These are phyloP conservation scores for Cygnus atratus DNA, from an alignment of 2,113 vertebrate genomes.

Conservation along the genomic window DNA sequence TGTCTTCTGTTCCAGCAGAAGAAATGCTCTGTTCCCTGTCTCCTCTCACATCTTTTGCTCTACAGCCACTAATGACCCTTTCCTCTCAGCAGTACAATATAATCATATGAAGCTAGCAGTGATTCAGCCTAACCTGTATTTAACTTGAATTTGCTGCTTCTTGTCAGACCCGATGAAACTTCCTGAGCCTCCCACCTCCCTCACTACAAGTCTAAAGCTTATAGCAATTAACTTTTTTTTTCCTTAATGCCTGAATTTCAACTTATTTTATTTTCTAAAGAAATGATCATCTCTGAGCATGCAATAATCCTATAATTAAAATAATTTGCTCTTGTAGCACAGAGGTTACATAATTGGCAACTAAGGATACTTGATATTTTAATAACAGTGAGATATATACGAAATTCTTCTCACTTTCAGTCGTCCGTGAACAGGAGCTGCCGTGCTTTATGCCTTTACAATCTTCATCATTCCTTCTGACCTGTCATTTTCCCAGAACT, in stretches of 20 bases:
- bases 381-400: neutral
- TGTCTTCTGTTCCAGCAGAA: neutral
- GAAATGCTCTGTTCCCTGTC: neutral
- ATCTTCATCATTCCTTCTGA: slow-evolving; percentile 30
- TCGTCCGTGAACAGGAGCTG: slow-evolving; percentile 14
- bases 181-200: neutral
- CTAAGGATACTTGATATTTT: slow-evolving; percentile 32
- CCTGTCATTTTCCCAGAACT: slow-evolving; percentile 32
- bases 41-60: neutral
- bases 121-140: neutral
- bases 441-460: neutral
- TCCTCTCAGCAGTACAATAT: neutral
- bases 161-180: slow-evolving; percentile 13
- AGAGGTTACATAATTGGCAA: slow-evolving; percentile 17
- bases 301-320: slow-evolving; percentile 51
- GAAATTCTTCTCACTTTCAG: slow-evolving; percentile 17
- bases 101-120: neutral
- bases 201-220: neutral
- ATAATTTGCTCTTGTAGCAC: slow-evolving; percentile 22
- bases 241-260: neutral
- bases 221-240: neutral
- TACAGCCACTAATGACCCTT: neutral
- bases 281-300: neutral
- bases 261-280: slow-evolving; percentile 34
- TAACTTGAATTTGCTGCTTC: neutral